Evolutionary conservation across 2,797 vertebrate genomes (phyloP), one percentile per base, ranked within the genome.

Genomic region (Hoplostethus mediterraneus): DNA sequence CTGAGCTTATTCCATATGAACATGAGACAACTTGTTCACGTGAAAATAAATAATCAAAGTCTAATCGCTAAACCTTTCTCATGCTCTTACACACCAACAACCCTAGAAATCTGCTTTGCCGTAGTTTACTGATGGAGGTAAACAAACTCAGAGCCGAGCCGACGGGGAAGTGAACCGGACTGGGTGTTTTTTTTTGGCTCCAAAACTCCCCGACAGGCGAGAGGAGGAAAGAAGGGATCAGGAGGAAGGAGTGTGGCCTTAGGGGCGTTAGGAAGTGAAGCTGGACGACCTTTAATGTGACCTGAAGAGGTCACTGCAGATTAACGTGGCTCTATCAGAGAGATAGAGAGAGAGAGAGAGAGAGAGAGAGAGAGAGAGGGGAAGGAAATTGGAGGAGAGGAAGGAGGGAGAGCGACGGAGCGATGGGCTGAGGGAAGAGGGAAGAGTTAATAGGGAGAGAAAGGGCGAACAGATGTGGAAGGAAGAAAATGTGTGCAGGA

Each of bases 251-350:
- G 61, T 28, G 49, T 55, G 69, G 73, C 78, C 81, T 54, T 42
- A 8, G 51, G 81, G 86, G 79, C 62, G 49, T 82, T 36, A 71
- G 75, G 82, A 92, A 89, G 92, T 92, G 91, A 92, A 90, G 90
- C 89, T 89, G 86, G 80, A 78, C 71, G 88, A 94, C 94, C 92
- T 94, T 94, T 93, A 94, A 87, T 92, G 87, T 93, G 94, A 94
- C 93, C 93, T 93, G 91, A 92, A 93, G 93, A 90, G 93, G 93
- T 94, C 89, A 92, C 76, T 88, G 90, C 84, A 90, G 90, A 94
- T 93, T 92, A 92, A 78, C 87, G 81, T 33, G 73, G 88, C 75
- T 79, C 83, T 86, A 82, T 88, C 84, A 81, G 80, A 76, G 77
- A 75, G 76, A 80, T 66, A 83, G 51, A 63, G 57, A 53, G 66